These are phyloP conservation scores for Drosophila pseudoananassae DNA, from an alignment of 1,140 invertebrate genomes.

Conservation along the genomic window DNA sequence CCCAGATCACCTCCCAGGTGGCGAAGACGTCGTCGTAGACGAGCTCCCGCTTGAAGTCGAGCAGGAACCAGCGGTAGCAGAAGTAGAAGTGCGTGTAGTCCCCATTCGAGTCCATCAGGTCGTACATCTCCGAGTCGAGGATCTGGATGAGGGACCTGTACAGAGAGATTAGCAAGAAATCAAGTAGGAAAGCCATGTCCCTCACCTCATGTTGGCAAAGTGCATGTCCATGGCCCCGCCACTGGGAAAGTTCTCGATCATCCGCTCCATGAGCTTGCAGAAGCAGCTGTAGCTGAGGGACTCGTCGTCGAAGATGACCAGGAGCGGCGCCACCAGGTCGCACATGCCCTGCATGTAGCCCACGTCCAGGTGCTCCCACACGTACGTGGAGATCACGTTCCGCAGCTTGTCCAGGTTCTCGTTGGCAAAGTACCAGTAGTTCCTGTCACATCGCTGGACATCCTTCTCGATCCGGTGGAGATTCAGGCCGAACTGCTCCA, in stretches of 20 bases:
- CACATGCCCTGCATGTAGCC: conserved; percentile 98
- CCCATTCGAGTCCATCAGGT: conserved; percentile 96
- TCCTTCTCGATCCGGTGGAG: conserved; percentile 98
- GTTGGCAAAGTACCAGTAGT: conserved; percentile 95
- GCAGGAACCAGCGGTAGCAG: conserved; percentile 95
- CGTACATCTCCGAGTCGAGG: conserved; percentile 96
- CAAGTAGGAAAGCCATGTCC: background rate
- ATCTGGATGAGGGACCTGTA: conserved; percentile 91
- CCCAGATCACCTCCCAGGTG: conserved; percentile 99
- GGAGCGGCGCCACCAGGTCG: conserved; percentile 95
- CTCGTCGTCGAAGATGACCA: conserved; percentile 97
- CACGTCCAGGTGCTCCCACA: conserved; percentile 96
- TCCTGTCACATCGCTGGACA: conserved; percentile 96
- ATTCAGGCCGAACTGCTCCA: conserved; percentile 95
- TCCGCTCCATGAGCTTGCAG: conserved; percentile 94
- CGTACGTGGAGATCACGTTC: conserved; percentile 98
- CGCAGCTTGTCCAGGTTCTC: conserved; percentile 97
- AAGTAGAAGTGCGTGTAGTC: conserved; percentile 99
- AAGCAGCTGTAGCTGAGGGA: conserved; percentile 96
- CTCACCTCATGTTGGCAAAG: conserved; percentile 96
- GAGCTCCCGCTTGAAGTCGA: conserved; percentile 92
- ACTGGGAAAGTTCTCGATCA: conserved; percentile 96
- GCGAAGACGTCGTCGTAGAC: conserved; percentile 95
- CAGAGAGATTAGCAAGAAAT: background rate
- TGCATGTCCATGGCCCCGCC: conserved; percentile 97